phyloP scores from a whole-genome alignment of 2,797 vertebrate genomes.

The Pseudomugil gertrudae region DNA sequence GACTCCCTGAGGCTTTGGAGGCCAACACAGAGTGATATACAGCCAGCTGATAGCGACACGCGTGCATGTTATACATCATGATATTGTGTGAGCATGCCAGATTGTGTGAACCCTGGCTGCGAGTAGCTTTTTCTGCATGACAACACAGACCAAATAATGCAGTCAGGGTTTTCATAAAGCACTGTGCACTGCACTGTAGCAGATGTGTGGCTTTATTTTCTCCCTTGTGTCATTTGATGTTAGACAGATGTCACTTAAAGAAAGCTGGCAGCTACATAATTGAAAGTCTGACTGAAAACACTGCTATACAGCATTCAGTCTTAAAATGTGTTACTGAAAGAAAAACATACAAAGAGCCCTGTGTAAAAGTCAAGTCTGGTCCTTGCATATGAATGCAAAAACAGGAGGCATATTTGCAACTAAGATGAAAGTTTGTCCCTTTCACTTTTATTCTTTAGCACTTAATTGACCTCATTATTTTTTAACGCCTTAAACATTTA shows the following conservation, averaged over 20 bases:
- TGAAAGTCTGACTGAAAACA: neutral
- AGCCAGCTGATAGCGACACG: conserved; percentile 31
- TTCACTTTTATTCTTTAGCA: conserved; percentile 16
- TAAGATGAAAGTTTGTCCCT: conserved; percentile 27
- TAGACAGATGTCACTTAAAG: conserved; percentile 8
- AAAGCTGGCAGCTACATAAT: neutral
- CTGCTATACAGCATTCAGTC: neutral
- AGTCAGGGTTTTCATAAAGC: conserved; percentile 21
- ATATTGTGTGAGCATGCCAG: conserved; percentile 25
- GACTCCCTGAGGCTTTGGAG: conserved; percentile 33
- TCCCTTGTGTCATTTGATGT: conserved; percentile 20
- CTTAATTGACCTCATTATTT: conserved; percentile 37
- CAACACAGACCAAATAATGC: conserved; percentile 30
- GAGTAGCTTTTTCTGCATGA: conserved; percentile 39
- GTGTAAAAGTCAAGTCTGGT: conserved; percentile 8
- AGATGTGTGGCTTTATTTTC: conserved; percentile 11
- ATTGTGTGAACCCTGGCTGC: conserved; percentile 33
- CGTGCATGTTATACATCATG: conserved; percentile 24
- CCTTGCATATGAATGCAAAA: conserved; percentile 4
- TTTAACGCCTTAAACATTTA: conserved; percentile 37
- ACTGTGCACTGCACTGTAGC: neutral
- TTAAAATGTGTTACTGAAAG: neutral
- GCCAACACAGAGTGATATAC: conserved; percentile 32
- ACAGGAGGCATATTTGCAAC: neutral
- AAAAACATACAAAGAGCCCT: conserved; percentile 4